Percentiles rank a stretch among this genome's conserved stretches.
These are phyloP conservation scores for Vanessa cardui DNA, from an alignment of 2,888 invertebrate species.

Conservation along the genomic window DNA sequence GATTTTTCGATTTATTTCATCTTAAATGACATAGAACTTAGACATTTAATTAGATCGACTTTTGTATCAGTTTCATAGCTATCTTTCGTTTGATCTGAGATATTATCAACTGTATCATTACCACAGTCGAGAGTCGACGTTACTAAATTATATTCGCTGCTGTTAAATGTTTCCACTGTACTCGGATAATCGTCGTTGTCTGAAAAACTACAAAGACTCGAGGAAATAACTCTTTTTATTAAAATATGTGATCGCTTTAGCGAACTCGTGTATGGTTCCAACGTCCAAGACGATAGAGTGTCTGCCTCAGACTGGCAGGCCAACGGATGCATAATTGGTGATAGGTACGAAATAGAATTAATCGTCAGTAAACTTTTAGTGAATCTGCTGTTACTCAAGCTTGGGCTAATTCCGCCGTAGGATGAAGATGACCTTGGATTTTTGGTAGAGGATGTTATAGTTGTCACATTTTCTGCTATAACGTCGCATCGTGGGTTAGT, in stretches of 20 bases:
- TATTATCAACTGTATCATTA: background rate
- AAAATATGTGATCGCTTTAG: slow-evolving; percentile 20
- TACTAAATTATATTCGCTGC: background rate
- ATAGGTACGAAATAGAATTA: slow-evolving; percentile 5
- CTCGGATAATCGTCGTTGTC: slow-evolving; percentile 55
- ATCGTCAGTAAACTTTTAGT: slow-evolving; percentile 31
- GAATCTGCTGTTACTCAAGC: slow-evolving; percentile 31
- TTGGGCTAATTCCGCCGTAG: slow-evolving; percentile 32
- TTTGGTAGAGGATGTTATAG: slow-evolving; percentile 25
- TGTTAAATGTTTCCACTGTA: slow-evolving; percentile 40
- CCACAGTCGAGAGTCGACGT: slow-evolving; percentile 9
- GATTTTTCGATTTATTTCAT: background rate
- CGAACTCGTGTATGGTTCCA: slow-evolving; percentile 52
- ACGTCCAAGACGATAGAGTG: slow-evolving; percentile 54
- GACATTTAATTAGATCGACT: background rate
- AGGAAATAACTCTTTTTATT: slow-evolving; percentile 48
- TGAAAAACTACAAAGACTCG: slow-evolving; percentile 47
- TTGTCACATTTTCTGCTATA: background rate
- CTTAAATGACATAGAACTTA: background rate
- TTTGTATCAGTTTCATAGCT: background rate
- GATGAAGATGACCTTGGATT: slow-evolving; percentile 47
- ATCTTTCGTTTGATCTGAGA: background rate
- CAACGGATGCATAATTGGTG: slow-evolving; percentile 5
- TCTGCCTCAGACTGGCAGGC: background rate
- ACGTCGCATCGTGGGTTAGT: slow-evolving; percentile 14